These are phyloP conservation scores for Perizoma affinitatum DNA, from an alignment of 2,888 invertebrate genomes.

Conservation along the genomic window DNA sequence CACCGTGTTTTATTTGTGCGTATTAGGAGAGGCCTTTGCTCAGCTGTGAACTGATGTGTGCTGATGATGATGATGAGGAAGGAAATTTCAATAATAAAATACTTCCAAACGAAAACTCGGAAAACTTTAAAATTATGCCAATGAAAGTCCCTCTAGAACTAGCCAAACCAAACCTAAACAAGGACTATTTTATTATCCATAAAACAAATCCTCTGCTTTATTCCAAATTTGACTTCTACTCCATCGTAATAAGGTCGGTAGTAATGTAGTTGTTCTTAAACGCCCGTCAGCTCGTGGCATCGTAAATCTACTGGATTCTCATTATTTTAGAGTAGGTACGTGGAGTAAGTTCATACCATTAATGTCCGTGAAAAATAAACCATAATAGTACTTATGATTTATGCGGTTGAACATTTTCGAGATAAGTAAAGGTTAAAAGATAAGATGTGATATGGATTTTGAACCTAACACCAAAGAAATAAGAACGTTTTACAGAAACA, in stretches of 20 bases:
- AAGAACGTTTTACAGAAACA: too few species aligned
- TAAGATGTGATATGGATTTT: too few species aligned
- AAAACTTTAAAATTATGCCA: slow-evolving; percentile 6
- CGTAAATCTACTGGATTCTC: slow-evolving; percentile 24
- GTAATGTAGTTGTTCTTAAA: slow-evolving; percentile 3
- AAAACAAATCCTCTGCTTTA: slow-evolving; percentile 15
- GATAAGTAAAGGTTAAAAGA: not conserved
- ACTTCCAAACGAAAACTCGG: too few species aligned
- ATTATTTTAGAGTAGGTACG: slow-evolving; percentile 20
- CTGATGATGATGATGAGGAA: too few species aligned
- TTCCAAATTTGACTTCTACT: slow-evolving; percentile 11
- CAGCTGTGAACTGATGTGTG: too few species aligned
- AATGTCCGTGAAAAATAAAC: slow-evolving; percentile 13
- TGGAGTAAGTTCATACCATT: slow-evolving; percentile 3
- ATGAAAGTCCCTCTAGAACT: slow-evolving; percentile 9
- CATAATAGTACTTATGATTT: slow-evolving; percentile 4
- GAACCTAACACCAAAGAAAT: too few species aligned
- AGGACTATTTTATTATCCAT: slow-evolving; percentile 18
- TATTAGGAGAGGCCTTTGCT: too few species aligned
- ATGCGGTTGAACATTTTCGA: slow-evolving; percentile 6
- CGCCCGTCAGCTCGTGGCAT: slow-evolving; percentile 17
- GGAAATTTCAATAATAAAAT: too few species aligned
- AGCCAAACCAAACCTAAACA: slow-evolving; percentile 19
- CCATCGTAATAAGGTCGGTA: slow-evolving; percentile 10
- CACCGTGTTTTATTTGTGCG: too few species aligned